Percentiles rank a stretch among this genome's conserved stretches.
Conservation (phyloP, 2,113 vertebrate genomes). For the Antechinus stuartii region DNA sequence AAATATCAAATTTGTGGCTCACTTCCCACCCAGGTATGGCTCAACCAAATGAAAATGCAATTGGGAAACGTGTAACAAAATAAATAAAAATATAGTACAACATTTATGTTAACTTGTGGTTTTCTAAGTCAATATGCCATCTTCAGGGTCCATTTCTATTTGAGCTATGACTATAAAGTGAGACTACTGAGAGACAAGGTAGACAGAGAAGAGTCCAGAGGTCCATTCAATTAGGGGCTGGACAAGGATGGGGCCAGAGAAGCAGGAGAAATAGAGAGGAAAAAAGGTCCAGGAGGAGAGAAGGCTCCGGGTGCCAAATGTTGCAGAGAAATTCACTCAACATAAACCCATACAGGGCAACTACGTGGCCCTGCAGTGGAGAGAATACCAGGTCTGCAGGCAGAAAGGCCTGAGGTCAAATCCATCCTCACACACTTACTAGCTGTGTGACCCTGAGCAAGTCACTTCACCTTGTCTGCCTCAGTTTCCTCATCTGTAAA, state of each 20-base stretch:
- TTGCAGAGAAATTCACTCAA: neutral
- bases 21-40: neutral
- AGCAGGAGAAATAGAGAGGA: neutral
- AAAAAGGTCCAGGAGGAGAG: neutral
- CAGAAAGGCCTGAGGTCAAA: too few species aligned
- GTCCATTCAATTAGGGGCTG: neutral
- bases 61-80: neutral
- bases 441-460: too few species aligned
- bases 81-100: neutral
- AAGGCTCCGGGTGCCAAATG: neutral
- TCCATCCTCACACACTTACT: too few species aligned
- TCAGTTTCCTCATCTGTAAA: too few species aligned
- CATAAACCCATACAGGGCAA: neutral
- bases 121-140: neutral
- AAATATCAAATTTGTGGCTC: neutral
- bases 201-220: neutral
- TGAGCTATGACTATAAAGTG: neutral
- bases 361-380: neutral
- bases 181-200: neutral
- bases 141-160: neutral
- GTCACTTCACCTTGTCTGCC: too few species aligned
- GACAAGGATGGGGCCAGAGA: neutral
- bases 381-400: neutral
- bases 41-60: neutral
- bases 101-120: neutral